Percentiles rank a stretch among this genome's conserved stretches.
These are phyloP conservation scores for Morone saxatilis DNA, from an alignment of 2,113 vertebrate species.

Conservation along the genomic window DNA sequence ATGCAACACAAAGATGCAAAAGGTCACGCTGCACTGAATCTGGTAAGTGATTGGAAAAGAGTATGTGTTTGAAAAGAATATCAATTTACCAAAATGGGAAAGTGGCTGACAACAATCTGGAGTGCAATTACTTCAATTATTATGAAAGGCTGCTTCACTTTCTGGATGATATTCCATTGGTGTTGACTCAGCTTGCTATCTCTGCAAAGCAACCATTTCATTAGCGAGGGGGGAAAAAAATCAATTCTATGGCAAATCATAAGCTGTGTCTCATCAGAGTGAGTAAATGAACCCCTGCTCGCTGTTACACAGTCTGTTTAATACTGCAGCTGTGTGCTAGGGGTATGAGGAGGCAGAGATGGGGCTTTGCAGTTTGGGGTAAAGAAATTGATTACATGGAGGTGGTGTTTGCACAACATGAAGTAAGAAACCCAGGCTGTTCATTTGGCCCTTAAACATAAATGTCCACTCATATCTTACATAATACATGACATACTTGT, in stretches of 20 bases:
- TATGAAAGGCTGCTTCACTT: slow-evolving; percentile 42
- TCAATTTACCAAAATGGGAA: slow-evolving; percentile 43
- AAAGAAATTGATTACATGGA: not conserved
- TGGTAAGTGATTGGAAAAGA: slow-evolving; percentile 29
- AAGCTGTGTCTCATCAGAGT: slow-evolving; percentile 69
- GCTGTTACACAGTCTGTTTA: slow-evolving; percentile 38
- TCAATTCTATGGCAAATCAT: slow-evolving; percentile 73
- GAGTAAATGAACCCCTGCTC: slow-evolving; percentile 65
- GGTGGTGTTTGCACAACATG: not conserved
- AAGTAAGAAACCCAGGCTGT: not conserved
- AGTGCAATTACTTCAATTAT: slow-evolving; percentile 58
- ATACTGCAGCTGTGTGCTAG: slow-evolving; percentile 36
- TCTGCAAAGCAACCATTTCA: slow-evolving; percentile 72
- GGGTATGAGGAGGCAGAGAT: not conserved
- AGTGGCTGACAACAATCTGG: slow-evolving; percentile 37
- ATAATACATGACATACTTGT: not conserved
- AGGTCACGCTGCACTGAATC: slow-evolving; percentile 1
- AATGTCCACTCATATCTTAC: not conserved
- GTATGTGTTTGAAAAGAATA: slow-evolving; percentile 40
- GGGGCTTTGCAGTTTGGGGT: slow-evolving; percentile 10
- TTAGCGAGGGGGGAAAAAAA: slow-evolving; percentile 36
- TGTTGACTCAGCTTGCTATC: slow-evolving; percentile 67
- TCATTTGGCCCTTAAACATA: not conserved
- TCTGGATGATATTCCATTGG: slow-evolving; percentile 38
- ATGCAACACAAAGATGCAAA: not conserved